These are phyloP conservation scores for Istiophorus platypterus DNA, from an alignment of 2,113 vertebrate genomes.

Conservation along the genomic window DNA sequence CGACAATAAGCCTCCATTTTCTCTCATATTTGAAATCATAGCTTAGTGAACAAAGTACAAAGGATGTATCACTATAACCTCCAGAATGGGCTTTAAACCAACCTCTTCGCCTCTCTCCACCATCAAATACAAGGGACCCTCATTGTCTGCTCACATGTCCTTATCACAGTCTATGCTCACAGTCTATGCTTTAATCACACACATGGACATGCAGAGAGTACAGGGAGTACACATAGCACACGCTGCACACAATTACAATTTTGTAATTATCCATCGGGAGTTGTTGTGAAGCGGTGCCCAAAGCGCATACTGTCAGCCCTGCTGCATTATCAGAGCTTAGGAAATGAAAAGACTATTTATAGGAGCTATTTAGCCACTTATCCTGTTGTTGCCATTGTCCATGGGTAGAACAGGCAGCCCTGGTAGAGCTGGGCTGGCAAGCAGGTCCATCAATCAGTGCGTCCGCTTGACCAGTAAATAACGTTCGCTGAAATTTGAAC, in stretches of 20 bases:
- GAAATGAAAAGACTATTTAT: constrained; percentile 79
- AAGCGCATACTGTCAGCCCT: constrained; percentile 34
- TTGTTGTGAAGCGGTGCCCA: constrained; percentile 64
- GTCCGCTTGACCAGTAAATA: neutral
- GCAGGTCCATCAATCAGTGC: constrained; percentile 44
- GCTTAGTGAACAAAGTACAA: constrained; percentile 63
- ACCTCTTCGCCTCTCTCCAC: constrained; percentile 47
- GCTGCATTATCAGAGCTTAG: constrained; percentile 70
- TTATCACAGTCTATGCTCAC: constrained; percentile 52
- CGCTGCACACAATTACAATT: constrained; percentile 69
- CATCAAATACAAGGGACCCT: constrained; percentile 43
- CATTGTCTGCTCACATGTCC: constrained; percentile 62
- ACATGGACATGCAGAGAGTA: constrained; percentile 32
- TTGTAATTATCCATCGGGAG: constrained; percentile 73
- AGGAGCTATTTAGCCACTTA: constrained; percentile 74
- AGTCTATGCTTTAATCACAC: constrained; percentile 60
- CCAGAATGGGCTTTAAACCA: constrained; percentile 65
- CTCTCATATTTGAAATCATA: constrained; percentile 71
- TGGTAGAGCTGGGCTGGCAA: constrained; percentile 33
- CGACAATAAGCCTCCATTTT: constrained; percentile 65
- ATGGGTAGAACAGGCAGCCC: neutral
- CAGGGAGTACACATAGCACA: constrained; percentile 50
- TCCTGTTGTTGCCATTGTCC: constrained; percentile 53
- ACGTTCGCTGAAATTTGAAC: neutral
- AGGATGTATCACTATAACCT: constrained; percentile 59